Evolutionary conservation across 2,113 vertebrate genomes (phyloP), one percentile per base, ranked within the genome.

Genomic region (Sceloporus undulatus): DNA sequence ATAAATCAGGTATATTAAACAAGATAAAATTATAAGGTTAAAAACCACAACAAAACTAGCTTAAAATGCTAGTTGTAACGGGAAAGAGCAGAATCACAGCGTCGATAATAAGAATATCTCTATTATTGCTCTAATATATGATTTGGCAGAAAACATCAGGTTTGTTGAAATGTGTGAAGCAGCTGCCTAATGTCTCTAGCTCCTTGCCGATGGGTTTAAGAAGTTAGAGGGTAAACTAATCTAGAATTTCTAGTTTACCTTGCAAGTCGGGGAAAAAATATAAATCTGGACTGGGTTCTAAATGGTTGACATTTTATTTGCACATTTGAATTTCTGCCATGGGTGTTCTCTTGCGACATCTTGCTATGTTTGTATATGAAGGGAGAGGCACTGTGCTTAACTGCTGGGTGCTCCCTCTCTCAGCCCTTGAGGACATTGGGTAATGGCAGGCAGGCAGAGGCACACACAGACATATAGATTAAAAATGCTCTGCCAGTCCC

Each of bases 291-390:
- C 11, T 9, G 74, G 73, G 79, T 82, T 54, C 76, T 54, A 25
- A 0, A 89, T 7, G 85, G 40, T 84, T 85, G 90, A 87, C 85
- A 90, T 0, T 25, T 84, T 27, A 71, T 90, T 89, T 93, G 93
- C 88, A n/a, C 92, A 91, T 94, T 91, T 95, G 94, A 94, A 92
- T 90, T 85, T 70, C 73, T 82, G 91, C 93, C 94, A 93, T 3
- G 1, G 0, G 2, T 48, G 79, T 89, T 89, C 5, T 0, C 27
- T 0, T 1, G 92, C 79, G 18, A 18, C 25, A 0, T 0, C 70
- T 4, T 88, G 86, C 76, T 75, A 23, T 21, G 0, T 0, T 14
- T n/a, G 7, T 1, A 7, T 9, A 1, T 25, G 59, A 18, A 56
- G 62, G 68, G 74, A 89, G 85, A 21, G 16, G 59, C 48, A 48